These are phyloP conservation scores for Pimephales promelas DNA, from an alignment of 2,113 vertebrate species.

Conservation along the genomic window DNA sequence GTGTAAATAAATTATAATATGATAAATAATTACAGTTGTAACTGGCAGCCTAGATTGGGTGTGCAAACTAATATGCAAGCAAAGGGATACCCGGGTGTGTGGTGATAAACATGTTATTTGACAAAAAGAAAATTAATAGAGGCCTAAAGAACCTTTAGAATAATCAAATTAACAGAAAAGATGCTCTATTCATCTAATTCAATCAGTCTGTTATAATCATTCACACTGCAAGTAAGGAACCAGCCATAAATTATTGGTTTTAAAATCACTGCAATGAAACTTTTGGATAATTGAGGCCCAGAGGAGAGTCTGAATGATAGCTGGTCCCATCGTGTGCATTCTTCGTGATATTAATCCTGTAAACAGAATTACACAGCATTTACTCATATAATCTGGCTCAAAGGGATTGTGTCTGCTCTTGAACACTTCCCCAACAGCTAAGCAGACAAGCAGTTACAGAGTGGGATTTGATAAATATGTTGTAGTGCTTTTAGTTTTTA, in stretches of 20 bases:
- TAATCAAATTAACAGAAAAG: background rate
- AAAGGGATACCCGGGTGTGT: background rate
- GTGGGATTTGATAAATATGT: slow-evolving; percentile 50
- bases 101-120: background rate
- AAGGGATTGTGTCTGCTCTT: slow-evolving; percentile 30
- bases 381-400: slow-evolving; percentile 48
- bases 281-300: slow-evolving; percentile 28
- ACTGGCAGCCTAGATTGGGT: background rate
- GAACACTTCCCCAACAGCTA: slow-evolving; percentile 32
- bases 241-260: background rate
- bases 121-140: slow-evolving; percentile 8
- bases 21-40: slow-evolving; percentile 28
- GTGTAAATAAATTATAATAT: slow-evolving; percentile 13
- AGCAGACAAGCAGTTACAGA: slow-evolving; percentile 42
- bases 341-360: slow-evolving; percentile 46
- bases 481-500: slow-evolving; percentile 20
- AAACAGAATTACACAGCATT: slow-evolving; percentile 50
- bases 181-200: background rate
- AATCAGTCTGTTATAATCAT: slow-evolving; percentile 7
- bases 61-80: slow-evolving; percentile 1
- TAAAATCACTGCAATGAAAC: slow-evolving; percentile 10
- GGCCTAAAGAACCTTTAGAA: background rate
- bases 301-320: slow-evolving; percentile 22
- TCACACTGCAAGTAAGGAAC: slow-evolving; percentile 39
- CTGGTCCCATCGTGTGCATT: slow-evolving; percentile 3